Percentiles rank a stretch among this genome's conserved stretches.
Conservation (phyloP, 2,797 vertebrate genomes). For the Meriones psammophilus region DNA sequence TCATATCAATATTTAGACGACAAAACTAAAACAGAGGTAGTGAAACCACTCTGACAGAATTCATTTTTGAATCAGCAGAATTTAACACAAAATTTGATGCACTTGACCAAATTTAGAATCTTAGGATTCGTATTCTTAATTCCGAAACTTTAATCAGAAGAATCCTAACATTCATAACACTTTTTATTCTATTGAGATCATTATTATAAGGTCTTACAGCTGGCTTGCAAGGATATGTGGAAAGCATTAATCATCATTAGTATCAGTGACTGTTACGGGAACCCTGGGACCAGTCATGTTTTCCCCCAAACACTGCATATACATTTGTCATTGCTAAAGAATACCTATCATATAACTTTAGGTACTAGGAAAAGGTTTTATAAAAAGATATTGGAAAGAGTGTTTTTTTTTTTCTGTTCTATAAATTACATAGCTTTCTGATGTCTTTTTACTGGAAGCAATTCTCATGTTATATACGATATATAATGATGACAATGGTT, state of each 20-base stretch:
- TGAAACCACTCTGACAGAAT: not conserved
- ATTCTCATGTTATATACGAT: not conserved
- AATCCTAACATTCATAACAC: not conserved
- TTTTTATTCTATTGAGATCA: not conserved
- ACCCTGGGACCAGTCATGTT: not conserved
- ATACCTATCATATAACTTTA: not conserved
- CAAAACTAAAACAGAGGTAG: not conserved
- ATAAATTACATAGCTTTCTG: not conserved
- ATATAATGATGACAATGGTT: not conserved
- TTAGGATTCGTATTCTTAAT: not conserved
- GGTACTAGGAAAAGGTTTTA: not conserved
- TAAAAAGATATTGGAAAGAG: not conserved
- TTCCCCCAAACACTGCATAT: not conserved
- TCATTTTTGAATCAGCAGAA: not conserved
- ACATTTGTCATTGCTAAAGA: not conserved
- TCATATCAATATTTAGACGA: not conserved
- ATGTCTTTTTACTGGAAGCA: not conserved
- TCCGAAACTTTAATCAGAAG: not conserved
- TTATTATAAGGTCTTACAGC: not conserved
- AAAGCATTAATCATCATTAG: not conserved
- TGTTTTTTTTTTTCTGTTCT: not conserved
- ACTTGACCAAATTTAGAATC: not conserved
- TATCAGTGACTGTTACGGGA: not conserved
- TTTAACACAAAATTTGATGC: not conserved
- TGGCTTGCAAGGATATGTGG: not conserved